These are phyloP conservation scores for Lithophane leautieri DNA, from an alignment of 2,888 invertebrate species.

Conservation along the genomic window DNA sequence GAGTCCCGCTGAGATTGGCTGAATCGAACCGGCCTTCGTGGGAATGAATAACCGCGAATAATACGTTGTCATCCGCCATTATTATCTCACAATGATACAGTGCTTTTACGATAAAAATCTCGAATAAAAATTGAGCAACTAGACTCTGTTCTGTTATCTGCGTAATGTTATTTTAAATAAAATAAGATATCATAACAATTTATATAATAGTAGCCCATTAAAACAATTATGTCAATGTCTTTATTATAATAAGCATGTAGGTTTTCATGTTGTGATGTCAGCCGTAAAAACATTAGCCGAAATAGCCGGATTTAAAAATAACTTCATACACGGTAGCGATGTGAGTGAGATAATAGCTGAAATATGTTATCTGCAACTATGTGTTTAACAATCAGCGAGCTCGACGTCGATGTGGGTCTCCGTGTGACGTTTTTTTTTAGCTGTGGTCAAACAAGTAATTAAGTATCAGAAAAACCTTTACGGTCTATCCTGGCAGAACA, in stretches of 20 bases:
- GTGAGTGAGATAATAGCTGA: conserved; percentile 65
- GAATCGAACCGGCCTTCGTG: conserved; percentile 81
- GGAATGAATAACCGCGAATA: conserved; percentile 89
- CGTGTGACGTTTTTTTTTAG: neutral
- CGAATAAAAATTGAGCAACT: conserved; percentile 83
- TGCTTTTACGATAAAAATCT: conserved; percentile 89
- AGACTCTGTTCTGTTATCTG: conserved; percentile 67
- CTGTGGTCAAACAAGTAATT: neutral
- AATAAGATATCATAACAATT: conserved; percentile 83
- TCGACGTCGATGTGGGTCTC: conserved; percentile 16
- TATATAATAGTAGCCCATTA: conserved; percentile 80
- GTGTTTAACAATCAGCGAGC: conserved; percentile 43
- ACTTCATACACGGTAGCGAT: conserved; percentile 73
- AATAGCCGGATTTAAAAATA: conserved; percentile 80
- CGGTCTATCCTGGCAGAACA: neutral
- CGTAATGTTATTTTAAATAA: conserved; percentile 84
- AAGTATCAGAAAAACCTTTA: neutral
- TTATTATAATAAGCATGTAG: conserved; percentile 76
- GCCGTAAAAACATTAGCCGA: conserved; percentile 78
- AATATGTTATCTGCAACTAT: conserved; percentile 62
- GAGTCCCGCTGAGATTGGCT: conserved; percentile 88
- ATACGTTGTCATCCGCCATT: conserved; percentile 90
- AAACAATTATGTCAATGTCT: conserved; percentile 86
- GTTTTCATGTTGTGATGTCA: conserved; percentile 77
- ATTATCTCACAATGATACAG: conserved; percentile 90